phyloP scores from a whole-genome alignment of 2,113 vertebrate species.

The Scolopax mira region DNA sequence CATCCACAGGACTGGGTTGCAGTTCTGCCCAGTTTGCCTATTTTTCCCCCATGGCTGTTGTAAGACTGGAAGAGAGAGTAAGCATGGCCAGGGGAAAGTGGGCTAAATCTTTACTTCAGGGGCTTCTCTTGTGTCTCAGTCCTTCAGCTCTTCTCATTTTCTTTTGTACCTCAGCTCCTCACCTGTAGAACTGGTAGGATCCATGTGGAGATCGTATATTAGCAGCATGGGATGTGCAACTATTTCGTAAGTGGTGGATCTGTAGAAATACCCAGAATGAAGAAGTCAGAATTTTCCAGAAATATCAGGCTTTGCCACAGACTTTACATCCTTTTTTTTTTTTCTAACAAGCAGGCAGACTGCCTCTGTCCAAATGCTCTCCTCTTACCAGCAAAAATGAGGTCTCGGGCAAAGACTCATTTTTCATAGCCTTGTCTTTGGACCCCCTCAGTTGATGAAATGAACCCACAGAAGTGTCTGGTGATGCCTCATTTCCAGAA shows the following conservation, averaged over 20 bases:
- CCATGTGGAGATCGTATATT: neutral
- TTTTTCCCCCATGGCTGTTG: neutral
- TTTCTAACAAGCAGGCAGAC: neutral
- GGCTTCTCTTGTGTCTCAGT: neutral
- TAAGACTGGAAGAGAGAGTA: neutral
- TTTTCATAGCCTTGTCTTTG: neutral
- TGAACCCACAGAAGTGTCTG: neutral
- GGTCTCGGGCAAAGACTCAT: neutral
- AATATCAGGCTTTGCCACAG: neutral
- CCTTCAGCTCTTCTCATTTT: neutral
- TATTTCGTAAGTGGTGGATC: neutral
- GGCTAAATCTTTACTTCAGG: neutral
- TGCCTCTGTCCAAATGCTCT: neutral
- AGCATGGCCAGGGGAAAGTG: neutral
- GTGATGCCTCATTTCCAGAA: neutral
- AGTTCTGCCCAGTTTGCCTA: neutral
- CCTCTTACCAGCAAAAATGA: neutral
- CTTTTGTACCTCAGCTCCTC: neutral
- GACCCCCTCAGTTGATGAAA: neutral
- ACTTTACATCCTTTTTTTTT: neutral
- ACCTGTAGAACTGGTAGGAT: neutral
- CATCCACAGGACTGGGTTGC: neutral
- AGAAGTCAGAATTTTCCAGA: constrained; percentile 14
- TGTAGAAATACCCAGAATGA: neutral
- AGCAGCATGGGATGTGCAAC: neutral